Percentiles rank a stretch among this genome's conserved stretches.
phyloP scores from a whole-genome alignment of 2,113 vertebrate species.

The Aviceda subcristata region DNA sequence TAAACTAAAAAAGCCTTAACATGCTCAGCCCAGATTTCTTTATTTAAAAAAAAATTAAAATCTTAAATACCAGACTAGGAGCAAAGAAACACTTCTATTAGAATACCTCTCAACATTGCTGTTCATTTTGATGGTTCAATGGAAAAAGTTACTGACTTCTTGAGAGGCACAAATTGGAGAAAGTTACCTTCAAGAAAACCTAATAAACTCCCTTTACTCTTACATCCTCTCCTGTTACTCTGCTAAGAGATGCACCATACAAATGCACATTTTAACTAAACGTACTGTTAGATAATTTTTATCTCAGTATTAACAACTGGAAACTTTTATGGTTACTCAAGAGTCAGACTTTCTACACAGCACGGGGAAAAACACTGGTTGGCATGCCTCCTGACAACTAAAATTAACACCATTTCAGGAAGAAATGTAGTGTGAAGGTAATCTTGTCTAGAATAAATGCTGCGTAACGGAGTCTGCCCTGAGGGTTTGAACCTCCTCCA shows the following conservation, averaged over 20 bases:
- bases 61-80: background rate
- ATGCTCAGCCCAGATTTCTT: background rate
- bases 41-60: background rate
- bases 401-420: background rate
- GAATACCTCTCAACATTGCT: background rate
- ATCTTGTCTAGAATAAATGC: background rate
- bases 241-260: background rate
- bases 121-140: background rate
- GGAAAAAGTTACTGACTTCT: background rate
- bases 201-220: background rate
- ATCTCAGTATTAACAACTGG: background rate
- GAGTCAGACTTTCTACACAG: background rate
- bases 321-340: background rate
- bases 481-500: background rate
- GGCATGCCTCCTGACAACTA: background rate
- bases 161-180: background rate
- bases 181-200: background rate
- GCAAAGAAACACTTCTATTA: background rate
- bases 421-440: background rate
- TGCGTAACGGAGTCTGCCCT: background rate
- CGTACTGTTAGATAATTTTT: background rate
- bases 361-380: background rate
- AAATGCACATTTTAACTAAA: background rate
- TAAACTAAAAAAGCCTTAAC: background rate
- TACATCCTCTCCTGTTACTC: background rate